phyloP scores from a whole-genome alignment of 2,113 vertebrate genomes.

The Eulacestoma nigropectus region DNA sequence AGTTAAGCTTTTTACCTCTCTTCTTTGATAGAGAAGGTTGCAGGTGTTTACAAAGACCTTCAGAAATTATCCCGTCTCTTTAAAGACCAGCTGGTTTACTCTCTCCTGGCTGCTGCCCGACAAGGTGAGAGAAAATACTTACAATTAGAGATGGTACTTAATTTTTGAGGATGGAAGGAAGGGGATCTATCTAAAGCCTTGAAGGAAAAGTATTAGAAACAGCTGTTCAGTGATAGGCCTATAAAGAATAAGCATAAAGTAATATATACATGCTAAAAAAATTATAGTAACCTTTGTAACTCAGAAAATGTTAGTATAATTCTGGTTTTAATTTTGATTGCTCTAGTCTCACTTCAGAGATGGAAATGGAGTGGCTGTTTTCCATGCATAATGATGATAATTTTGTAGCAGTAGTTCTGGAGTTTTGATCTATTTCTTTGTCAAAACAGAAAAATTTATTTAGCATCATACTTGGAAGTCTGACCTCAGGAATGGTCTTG shows the following conservation, averaged over 20 bases:
- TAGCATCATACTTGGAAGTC: not conserved
- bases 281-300: not conserved
- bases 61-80: constrained; percentile 87
- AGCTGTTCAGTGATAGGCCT: not conserved
- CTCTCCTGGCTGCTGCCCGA: constrained; percentile 87
- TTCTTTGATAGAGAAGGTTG: constrained; percentile 70
- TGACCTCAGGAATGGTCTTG: not conserved
- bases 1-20: not conserved
- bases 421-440: not conserved
- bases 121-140: constrained; percentile 77
- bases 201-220: not conserved
- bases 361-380: not conserved
- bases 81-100: constrained; percentile 92
- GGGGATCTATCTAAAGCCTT: not conserved
- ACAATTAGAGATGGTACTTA: not conserved
- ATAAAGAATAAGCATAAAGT: not conserved
- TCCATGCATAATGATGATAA: not conserved
- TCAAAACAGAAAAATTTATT: not conserved
- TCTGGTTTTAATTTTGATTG: not conserved
- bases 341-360: not conserved
- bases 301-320: not conserved
- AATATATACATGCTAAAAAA: not conserved
- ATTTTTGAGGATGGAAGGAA: not conserved
- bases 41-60: constrained; percentile 81
- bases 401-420: not conserved